phyloP scores from a whole-genome alignment of 2,888 invertebrate genomes.

The Spatulosminthurus flaviceps region DNA sequence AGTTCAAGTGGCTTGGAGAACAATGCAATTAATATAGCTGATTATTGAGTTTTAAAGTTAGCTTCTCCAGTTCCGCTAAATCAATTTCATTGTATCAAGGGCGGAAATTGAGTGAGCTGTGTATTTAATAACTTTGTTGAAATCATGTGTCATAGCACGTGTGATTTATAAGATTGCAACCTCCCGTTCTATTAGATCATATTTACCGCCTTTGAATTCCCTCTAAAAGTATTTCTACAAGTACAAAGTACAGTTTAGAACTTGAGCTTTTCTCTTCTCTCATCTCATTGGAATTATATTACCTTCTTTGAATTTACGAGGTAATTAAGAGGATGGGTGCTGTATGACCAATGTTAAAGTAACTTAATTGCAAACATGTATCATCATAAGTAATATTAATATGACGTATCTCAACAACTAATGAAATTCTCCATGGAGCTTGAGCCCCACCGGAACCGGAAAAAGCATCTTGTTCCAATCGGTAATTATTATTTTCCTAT shows the following conservation, averaged over 20 bases:
- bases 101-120: not conserved
- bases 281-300: not conserved
- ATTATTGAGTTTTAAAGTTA: not conserved
- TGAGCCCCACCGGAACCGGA: not conserved
- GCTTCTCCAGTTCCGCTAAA: not conserved
- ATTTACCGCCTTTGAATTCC: not conserved
- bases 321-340: conserved; percentile 8
- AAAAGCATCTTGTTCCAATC: no score
- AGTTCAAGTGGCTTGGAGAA: no score
- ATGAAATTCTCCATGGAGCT: not conserved
- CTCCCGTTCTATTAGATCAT: not conserved
- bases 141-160: not conserved
- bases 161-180: not conserved
- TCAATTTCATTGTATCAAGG: conserved; percentile 2
- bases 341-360: not conserved
- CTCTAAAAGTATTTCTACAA: not conserved
- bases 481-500: no score
- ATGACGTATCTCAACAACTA: conserved; percentile 4
- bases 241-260: no score
- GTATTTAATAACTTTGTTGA: conserved; percentile 6
- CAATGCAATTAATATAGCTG: not conserved
- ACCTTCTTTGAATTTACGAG: not conserved
- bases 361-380: not conserved
- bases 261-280: no score
- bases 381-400: not conserved